Evolutionary conservation across 2,113 vertebrate genomes (phyloP).

Genomic region (Gymnarchus niloticus): DNA sequence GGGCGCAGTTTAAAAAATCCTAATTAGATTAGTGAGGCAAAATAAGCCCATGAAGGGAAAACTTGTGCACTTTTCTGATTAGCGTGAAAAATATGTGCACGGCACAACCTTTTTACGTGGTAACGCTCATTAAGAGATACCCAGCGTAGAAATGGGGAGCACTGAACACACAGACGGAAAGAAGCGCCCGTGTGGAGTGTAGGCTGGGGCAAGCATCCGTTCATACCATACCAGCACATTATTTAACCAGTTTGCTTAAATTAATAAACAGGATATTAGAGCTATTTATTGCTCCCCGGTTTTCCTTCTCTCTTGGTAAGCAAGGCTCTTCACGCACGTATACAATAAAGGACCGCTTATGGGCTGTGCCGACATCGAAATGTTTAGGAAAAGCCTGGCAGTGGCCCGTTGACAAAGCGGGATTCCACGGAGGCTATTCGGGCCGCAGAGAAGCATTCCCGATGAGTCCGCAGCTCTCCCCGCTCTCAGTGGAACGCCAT

Average conservation of each 20-base stretch:
- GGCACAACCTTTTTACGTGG: conserved; percentile 37
- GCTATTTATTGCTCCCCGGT: too few relatives aligned
- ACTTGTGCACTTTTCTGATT: conserved; percentile 52
- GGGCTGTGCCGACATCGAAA: conserved; percentile 29
- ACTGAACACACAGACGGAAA: background rate
- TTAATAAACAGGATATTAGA: too few relatives aligned
- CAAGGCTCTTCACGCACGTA: background rate
- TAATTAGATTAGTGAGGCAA: conserved; percentile 50
- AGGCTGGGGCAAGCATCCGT: too few relatives aligned
- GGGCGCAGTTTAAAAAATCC: conserved; percentile 53
- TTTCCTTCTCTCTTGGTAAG: too few relatives aligned
- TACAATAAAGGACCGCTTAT: conserved; percentile 20
- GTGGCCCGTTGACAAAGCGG: conserved; percentile 48
- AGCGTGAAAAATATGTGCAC: conserved; percentile 49
- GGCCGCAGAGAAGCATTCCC: conserved; percentile 48
- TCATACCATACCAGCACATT: too few relatives aligned
- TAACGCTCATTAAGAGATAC: conserved; percentile 52
- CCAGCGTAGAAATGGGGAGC: conserved; percentile 22
- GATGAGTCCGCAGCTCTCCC: conserved; percentile 36
- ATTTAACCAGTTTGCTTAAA: too few relatives aligned
- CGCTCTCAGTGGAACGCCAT: conserved; percentile 41
- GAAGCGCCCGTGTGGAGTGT: background rate
- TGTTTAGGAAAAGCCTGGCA: conserved; percentile 51
- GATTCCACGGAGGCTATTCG: conserved; percentile 53
- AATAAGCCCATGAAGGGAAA: conserved; percentile 39